Conservation (phyloP, 2,888 invertebrate species). For the Heterodera filipjevi region DNA sequence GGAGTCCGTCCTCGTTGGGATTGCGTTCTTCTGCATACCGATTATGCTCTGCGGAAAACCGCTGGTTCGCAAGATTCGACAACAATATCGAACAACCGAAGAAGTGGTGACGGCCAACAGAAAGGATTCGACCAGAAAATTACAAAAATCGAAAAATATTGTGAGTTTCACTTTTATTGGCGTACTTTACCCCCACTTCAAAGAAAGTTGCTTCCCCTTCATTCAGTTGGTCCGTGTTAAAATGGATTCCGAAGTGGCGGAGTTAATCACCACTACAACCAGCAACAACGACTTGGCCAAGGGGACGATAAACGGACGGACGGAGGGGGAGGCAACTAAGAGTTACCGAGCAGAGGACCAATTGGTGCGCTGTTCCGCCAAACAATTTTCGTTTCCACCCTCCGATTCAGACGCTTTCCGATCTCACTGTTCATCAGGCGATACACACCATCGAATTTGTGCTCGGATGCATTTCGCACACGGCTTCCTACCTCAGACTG, state of each 20-base stretch:
- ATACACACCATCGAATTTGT: constrained; percentile 66
- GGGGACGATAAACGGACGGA: neutral
- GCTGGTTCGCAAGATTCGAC: constrained; percentile 17
- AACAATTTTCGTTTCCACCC: neutral
- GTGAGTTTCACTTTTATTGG: constrained; percentile 9
- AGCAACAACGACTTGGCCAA: constrained; percentile 24
- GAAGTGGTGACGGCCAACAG: neutral
- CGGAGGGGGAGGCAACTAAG: constrained; percentile 9
- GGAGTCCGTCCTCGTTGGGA: constrained; percentile 64
- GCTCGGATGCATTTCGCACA: constrained; percentile 66
- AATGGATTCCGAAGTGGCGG: constrained; percentile 42
- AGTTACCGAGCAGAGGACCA: constrained; percentile 29
- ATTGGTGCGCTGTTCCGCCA: constrained; percentile 22
- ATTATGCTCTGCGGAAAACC: constrained; percentile 65
- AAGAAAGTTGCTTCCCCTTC: too few relatives aligned
- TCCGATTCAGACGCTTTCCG: constrained; percentile 68
- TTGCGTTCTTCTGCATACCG: constrained; percentile 58
- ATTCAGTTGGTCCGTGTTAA: constrained; percentile 40
- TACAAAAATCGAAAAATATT: constrained; percentile 37
- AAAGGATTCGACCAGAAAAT: constrained; percentile 30
- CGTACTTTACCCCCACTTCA: neutral
- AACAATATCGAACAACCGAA: neutral
- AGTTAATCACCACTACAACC: constrained; percentile 33
- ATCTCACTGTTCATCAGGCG: constrained; percentile 64
- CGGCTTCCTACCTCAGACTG: constrained; percentile 65